These are phyloP conservation scores for Telenomus remus DNA, from an alignment of 1,140 invertebrate genomes.

Conservation along the genomic window DNA sequence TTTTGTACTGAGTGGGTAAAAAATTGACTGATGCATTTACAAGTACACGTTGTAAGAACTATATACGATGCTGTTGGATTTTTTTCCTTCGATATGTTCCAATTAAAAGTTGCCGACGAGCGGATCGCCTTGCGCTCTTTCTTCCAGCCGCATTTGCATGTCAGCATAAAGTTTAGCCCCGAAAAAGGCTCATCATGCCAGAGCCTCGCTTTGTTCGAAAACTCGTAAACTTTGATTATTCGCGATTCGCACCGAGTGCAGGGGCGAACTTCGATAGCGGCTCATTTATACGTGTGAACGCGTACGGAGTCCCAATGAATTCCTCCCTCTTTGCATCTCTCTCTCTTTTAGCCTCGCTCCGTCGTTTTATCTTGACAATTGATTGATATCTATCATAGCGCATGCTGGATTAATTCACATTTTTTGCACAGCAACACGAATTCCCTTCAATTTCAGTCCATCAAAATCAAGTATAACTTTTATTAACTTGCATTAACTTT, in stretches of 20 bases:
- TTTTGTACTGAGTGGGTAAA: too few species aligned
- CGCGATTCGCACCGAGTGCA: conserved; percentile 26
- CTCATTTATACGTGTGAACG: conserved; percentile 17
- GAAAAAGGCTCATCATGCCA: conserved; percentile 41
- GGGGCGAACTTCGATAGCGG: conserved; percentile 22
- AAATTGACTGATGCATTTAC: too few species aligned
- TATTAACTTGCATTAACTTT: too few species aligned
- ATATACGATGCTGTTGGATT: neutral
- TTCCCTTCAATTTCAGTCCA: too few species aligned
- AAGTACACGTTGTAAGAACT: too few species aligned
- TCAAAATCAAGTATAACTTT: too few species aligned
- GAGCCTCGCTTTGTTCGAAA: conserved; percentile 44
- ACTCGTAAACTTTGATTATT: conserved; percentile 55
- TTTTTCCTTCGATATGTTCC: conserved; percentile 26
- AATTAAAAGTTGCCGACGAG: conserved; percentile 38
- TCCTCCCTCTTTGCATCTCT: too few species aligned
- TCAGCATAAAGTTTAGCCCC: conserved; percentile 39
- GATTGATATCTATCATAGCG: too few species aligned
- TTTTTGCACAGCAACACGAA: too few species aligned
- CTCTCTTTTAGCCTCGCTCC: too few species aligned
- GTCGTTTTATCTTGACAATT: too few species aligned
- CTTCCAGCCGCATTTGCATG: conserved; percentile 37
- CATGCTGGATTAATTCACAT: too few species aligned
- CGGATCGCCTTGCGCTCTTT: conserved; percentile 4
- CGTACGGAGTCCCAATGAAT: conserved; percentile 7